phyloP scores from a whole-genome alignment of 2,888 invertebrate genomes.

The Ditula angustiorana region DNA sequence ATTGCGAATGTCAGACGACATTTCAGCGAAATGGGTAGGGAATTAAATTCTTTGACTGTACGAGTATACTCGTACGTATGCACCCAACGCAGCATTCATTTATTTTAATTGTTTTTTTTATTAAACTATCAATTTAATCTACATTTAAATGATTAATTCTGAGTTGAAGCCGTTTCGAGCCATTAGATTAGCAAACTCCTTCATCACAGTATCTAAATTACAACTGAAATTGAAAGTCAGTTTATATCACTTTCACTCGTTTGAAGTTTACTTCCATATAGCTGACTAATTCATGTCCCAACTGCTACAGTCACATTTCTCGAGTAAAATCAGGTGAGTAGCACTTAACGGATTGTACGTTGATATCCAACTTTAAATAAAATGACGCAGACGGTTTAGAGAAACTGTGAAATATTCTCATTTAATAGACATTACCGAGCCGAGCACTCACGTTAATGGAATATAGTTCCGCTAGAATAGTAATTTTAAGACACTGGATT shows the following conservation, averaged over 20 bases:
- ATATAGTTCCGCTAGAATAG: conserved; percentile 6
- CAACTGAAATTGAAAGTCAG: not conserved
- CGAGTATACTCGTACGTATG: too few relatives aligned
- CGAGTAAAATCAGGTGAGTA: conserved; percentile 4
- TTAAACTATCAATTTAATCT: too few relatives aligned
- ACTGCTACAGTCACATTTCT: conserved; percentile 1
- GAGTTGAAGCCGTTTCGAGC: not conserved
- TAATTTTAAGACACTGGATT: conserved; percentile 10
- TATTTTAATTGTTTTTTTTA: too few relatives aligned
- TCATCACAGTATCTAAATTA: too few relatives aligned
- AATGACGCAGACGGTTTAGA: conserved; percentile 1
- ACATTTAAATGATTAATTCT: too few relatives aligned
- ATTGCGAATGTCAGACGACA: too few relatives aligned
- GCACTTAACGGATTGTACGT: conserved; percentile 28
- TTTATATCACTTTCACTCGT: conserved; percentile 4
- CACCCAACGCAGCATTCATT: too few relatives aligned
- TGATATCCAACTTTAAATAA: conserved; percentile 14
- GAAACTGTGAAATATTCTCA: conserved; percentile 20
- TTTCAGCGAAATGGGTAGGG: too few relatives aligned
- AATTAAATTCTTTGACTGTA: too few relatives aligned
- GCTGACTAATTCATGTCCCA: not conserved
- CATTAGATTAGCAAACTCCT: not conserved
- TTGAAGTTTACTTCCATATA: not conserved
- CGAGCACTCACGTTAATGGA: conserved; percentile 33
- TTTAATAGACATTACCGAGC: conserved; percentile 11